These are phyloP conservation scores for Scomber japonicus DNA, from an alignment of 2,113 vertebrate species.

Conservation along the genomic window DNA sequence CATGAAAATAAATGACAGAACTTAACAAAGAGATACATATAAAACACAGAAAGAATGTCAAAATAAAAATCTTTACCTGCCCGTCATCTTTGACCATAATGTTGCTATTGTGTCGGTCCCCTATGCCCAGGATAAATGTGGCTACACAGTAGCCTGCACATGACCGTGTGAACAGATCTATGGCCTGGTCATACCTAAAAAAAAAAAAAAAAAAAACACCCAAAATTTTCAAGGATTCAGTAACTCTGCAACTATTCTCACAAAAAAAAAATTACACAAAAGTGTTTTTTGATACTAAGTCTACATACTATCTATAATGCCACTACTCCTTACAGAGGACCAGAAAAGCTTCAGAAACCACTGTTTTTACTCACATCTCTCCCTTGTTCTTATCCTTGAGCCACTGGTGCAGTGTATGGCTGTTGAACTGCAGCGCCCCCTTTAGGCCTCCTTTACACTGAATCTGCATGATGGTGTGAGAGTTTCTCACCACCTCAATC, in stretches of 20 bases:
- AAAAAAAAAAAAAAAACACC: not conserved
- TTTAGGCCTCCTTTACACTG: conserved; percentile 99
- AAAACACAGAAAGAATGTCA: not conserved
- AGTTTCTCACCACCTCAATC: conserved; percentile 97
- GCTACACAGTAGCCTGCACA: conserved; percentile 98
- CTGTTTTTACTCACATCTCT: conserved; percentile 90
- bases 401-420: conserved; percentile 98
- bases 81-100: conserved; percentile 99
- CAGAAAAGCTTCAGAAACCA: not conserved
- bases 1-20: not conserved
- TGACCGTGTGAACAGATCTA: conserved; percentile 96
- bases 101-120: conserved; percentile 98
- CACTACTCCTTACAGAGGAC: not conserved
- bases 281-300: not conserved
- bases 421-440: conserved; percentile 98
- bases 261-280: not conserved
- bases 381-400: conserved; percentile 99
- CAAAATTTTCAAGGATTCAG: not conserved
- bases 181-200: conserved; percentile 95
- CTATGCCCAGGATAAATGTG: conserved; percentile 97
- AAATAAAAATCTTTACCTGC: conserved; percentile 85
- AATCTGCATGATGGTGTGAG: conserved; percentile 99
- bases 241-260: not conserved
- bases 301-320: not conserved
- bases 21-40: not conserved